Evolutionary conservation across 53 echinoderm and acorn worm species (phyloP), one percentile per base, ranked within the genome.

Genomic region (Arbacia lixula): DNA sequence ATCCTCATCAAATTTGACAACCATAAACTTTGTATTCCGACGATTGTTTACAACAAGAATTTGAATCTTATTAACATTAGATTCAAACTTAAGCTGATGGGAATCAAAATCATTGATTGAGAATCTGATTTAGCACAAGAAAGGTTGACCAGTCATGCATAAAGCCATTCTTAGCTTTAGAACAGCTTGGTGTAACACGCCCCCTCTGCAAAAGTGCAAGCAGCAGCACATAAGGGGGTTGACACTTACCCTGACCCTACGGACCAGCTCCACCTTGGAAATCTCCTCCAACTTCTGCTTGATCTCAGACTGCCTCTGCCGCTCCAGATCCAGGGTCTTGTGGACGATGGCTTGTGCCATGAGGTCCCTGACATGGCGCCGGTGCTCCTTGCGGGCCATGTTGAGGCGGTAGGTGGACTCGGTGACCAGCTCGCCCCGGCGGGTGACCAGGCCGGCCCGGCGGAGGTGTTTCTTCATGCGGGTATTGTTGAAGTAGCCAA

Each of bases 291-390:
- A 76, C 63, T 97, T 97, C 34, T 62, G 76, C 62, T 97, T 97
- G 83, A 97, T 97, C 1, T 89, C 87, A 1, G 90, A 31, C 86
- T 97, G 94, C 21, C 98, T 75, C 41, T 94, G 93, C 2, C 98
- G 56, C 64, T 97, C 94, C 90, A 97, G 92, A 28, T 97, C 98
- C 34, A 97, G 81, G 3, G 98, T 89, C 74, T 94, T 97, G 86
- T 97, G 98, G 19, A 97, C 98, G 31, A 97, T 97, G 25, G 98
- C 98, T 83, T 96, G 98, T 0, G 98, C 98, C 90, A 97, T 92
- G 66, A 97, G 89, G 73, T 94, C 90, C 46, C 94, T 40, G 10
- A 97, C 98, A 34, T 97, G 98, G 29, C 85, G 88, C 92, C 90
- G 93, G 53, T 97, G 98, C 60, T 97, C 92, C 78, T 87, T 87